Conservation (phyloP, 2,797 vertebrate species). For the Argyrosomus regius region DNA sequence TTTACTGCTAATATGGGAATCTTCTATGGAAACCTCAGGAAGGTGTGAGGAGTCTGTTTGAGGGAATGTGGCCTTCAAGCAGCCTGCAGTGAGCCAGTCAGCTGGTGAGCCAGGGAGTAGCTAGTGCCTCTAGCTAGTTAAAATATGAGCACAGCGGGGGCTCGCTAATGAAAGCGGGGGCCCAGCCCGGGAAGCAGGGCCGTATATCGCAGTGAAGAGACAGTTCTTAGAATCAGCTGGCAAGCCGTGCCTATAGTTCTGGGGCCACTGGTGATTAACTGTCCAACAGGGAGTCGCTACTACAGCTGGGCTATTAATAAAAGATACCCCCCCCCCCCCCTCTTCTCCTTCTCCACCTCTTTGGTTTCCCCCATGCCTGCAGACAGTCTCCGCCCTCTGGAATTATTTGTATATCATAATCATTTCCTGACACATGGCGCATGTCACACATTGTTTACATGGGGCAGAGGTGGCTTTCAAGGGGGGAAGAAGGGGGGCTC, state of each 20-base stretch:
- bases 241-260: slow-evolving; percentile 83
- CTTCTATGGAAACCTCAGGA: slow-evolving; percentile 53
- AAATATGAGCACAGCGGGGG: slow-evolving; percentile 80
- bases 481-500: background rate
- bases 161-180: slow-evolving; percentile 82
- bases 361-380: slow-evolving; percentile 63
- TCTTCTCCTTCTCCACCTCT: slow-evolving; percentile 56
- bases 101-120: slow-evolving; percentile 70
- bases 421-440: slow-evolving; percentile 73
- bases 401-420: slow-evolving; percentile 77
- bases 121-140: slow-evolving; percentile 79
- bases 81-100: slow-evolving; percentile 67
- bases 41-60: slow-evolving; percentile 50
- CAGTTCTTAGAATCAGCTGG: slow-evolving; percentile 87
- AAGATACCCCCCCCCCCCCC: slow-evolving; percentile 74
- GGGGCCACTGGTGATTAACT: slow-evolving; percentile 86
- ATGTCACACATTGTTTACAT: slow-evolving; percentile 75
- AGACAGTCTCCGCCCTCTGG: slow-evolving; percentile 67
- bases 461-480: slow-evolving; percentile 21
- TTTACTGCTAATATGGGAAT: slow-evolving; percentile 68
- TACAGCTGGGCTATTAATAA: slow-evolving; percentile 89
- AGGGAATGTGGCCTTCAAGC: slow-evolving; percentile 63
- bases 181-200: slow-evolving; percentile 69
- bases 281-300: slow-evolving; percentile 83
- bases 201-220: slow-evolving; percentile 83